Base-by-base conservation (phyloP, 2,888 invertebrate genomes). In the Acanthococcus lagerstroemiae region DNA sequence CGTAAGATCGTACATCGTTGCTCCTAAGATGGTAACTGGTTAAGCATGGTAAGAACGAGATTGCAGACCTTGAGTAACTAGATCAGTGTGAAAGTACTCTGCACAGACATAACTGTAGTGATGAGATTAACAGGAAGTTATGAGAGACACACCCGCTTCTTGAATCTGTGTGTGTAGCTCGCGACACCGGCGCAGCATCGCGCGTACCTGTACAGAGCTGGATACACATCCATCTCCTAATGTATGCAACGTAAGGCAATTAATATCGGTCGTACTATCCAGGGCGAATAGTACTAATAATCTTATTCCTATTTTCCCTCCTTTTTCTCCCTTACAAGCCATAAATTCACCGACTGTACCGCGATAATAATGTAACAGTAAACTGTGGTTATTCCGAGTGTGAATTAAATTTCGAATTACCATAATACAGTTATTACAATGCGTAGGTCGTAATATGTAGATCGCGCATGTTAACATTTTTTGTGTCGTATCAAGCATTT, bases 11-110 rank as follows among this genome's bases (percentile, higher is more conserved):
- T 37, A 37, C n/a, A 37, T 9, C 37, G 48, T 19, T 63, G 63
- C 63, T 63, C 54, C 63, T 37, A 63, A 63, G 63, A 54, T 63
- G 63, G 63, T 63, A 63, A 63, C 63, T 63, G 37, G 63, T 63
- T 63, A 44, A 30, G 63, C 22, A 52, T 37, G 54, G 63, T 30
- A 63, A 63, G 63, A 63, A 63, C 63, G 21, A 63, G 63, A 63
- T 63, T 63, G 52, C 63, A 37, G 63, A 63, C 63, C 63, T 63
- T 63, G 63, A 63, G 63, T 63, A 63, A 63, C 63, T 63, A 63
- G 63, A 63, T 63, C 63, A 63, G 63, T 63, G 63, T 63, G 63
- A 63, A 63, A 63, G 63, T 63, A 63, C 30, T 63, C 63, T 50
- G 26, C 22, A 48, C 37, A 44, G 54, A 27, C 52, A 52, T 63